These are phyloP conservation scores for Eupithecia exiguata DNA, from an alignment of 2,888 invertebrate species.

Conservation along the genomic window DNA sequence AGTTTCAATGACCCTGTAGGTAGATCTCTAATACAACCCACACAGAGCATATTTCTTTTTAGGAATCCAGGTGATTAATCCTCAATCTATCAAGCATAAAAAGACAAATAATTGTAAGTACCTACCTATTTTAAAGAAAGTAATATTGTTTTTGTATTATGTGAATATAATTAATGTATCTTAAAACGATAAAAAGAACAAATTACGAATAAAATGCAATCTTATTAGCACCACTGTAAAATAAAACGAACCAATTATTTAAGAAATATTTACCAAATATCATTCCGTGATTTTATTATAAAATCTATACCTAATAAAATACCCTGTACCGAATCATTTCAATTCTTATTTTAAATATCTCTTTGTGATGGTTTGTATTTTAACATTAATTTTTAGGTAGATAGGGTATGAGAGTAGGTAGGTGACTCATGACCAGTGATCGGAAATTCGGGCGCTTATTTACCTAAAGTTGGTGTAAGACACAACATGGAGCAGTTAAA, in stretches of 20 bases:
- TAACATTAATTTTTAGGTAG: background rate
- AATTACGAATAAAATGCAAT: background rate
- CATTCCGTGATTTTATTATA: constrained; percentile 3
- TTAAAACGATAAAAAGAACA: background rate
- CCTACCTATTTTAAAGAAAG: background rate
- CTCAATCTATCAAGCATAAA: background rate
- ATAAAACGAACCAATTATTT: background rate
- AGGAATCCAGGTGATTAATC: too few species aligned
- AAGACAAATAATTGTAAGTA: background rate
- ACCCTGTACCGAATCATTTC: background rate
- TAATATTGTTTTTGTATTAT: background rate
- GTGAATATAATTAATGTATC: background rate
- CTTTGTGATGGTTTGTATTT: background rate
- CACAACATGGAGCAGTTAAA: too few species aligned
- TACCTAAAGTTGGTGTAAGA: too few species aligned
- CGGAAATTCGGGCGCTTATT: too few species aligned
- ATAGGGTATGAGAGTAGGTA: background rate
- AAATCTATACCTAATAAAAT: background rate
- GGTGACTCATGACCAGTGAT: background rate
- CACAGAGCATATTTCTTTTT: too few species aligned
- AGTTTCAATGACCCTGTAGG: too few species aligned
- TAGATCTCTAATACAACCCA: too few species aligned
- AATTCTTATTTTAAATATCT: background rate
- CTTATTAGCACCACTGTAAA: background rate
- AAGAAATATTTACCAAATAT: constrained; percentile 2